phyloP scores from a whole-genome alignment of 2,888 invertebrate species.

The Eulithis testata region DNA sequence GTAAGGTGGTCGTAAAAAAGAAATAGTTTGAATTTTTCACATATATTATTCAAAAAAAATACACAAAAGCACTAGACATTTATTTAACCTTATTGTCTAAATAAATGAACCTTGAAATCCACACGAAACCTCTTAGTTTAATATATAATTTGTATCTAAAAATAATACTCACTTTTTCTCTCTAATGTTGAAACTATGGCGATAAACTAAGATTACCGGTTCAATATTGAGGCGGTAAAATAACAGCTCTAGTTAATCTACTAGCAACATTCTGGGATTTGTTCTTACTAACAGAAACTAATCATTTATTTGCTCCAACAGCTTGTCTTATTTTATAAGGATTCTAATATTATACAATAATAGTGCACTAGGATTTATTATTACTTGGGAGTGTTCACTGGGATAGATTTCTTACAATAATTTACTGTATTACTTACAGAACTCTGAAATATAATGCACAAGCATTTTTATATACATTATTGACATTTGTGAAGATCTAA shows the following conservation, averaged over 20 bases:
- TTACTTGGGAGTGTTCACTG: slow-evolving; percentile 74
- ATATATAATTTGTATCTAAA: slow-evolving; percentile 84
- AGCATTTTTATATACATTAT: slow-evolving; percentile 23
- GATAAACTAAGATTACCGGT: too few relatives aligned
- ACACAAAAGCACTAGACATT: slow-evolving; percentile 86
- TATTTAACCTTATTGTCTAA: slow-evolving; percentile 85
- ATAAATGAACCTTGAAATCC: slow-evolving; percentile 82
- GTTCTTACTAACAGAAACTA: slow-evolving; percentile 60
- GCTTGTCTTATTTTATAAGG: slow-evolving; percentile 64
- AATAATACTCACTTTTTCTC: slow-evolving; percentile 78
- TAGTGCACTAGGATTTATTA: slow-evolving; percentile 67
- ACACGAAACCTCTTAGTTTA: slow-evolving; percentile 80
- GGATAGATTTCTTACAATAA: slow-evolving; percentile 71
- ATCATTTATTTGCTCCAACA: slow-evolving; percentile 62
- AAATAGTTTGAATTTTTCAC: slow-evolving; percentile 70
- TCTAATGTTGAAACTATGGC: slow-evolving; percentile 75
- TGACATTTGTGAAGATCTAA: slow-evolving; percentile 17
- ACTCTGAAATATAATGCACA: slow-evolving; percentile 44
- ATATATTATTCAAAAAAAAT: slow-evolving; percentile 85
- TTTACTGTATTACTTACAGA: slow-evolving; percentile 45
- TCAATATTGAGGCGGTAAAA: slow-evolving; percentile 44
- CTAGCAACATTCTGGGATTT: slow-evolving; percentile 68
- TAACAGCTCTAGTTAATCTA: slow-evolving; percentile 66
- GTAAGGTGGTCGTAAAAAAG: slow-evolving; percentile 36
- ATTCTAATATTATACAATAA: slow-evolving; percentile 70